Conservation (phyloP, 2,888 invertebrate genomes). For the Drosophila recens region DNA sequence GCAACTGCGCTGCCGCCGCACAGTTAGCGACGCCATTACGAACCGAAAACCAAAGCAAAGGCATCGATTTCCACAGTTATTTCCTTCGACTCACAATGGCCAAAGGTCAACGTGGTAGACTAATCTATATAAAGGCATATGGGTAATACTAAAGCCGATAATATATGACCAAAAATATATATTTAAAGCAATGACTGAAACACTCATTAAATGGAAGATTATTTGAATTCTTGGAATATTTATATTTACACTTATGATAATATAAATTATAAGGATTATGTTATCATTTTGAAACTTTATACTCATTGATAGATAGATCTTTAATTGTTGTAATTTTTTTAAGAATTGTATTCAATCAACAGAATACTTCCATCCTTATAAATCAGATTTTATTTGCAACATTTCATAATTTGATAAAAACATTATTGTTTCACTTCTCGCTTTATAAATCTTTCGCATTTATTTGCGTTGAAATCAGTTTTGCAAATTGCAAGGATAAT, state of each 20-base stretch:
- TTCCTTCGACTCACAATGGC: neutral
- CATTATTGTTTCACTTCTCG: slow-evolving; percentile 10
- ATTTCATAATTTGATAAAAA: slow-evolving; percentile 26
- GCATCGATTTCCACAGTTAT: slow-evolving; percentile 64
- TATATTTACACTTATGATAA: neutral
- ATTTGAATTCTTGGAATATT: slow-evolving; percentile 3
- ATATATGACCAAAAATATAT: slow-evolving; percentile 23
- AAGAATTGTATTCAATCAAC: no score
- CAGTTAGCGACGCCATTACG: slow-evolving; percentile 65
- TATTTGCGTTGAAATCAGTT: slow-evolving; percentile 74
- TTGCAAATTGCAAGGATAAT: slow-evolving; percentile 81
- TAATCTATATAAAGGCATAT: slow-evolving; percentile 12
- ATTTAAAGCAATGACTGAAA: slow-evolving; percentile 23
- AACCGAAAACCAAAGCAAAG: slow-evolving; percentile 30
- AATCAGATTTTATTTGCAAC: slow-evolving; percentile 16
- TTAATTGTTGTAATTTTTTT: no score
- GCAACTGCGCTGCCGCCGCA: slow-evolving; percentile 42
- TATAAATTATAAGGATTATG: neutral
- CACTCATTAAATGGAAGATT: neutral
- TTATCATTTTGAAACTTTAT: no score
- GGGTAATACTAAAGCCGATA: slow-evolving; percentile 6
- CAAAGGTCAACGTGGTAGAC: neutral
- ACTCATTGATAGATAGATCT: no score
- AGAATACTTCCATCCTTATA: neutral
- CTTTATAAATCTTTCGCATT: slow-evolving; percentile 17